Evolutionary conservation across 1,140 invertebrate species (phyloP), one percentile per base, ranked within the genome.

Genomic region (Physella acuta): DNA sequence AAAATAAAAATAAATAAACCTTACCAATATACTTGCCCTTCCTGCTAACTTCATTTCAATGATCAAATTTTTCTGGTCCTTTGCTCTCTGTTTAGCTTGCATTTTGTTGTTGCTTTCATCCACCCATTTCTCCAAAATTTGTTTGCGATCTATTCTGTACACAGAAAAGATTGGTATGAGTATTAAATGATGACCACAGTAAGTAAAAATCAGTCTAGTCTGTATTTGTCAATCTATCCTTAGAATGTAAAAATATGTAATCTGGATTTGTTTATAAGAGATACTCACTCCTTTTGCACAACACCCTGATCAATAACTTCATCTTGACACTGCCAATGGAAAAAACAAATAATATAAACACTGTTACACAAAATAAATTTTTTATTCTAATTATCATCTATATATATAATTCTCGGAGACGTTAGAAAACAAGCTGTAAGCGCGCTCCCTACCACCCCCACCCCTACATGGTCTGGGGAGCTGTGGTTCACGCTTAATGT

Each of bases 21-120:
- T 37, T 61, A 61, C 59, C 59, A 61, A 39, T 24, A 61, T 26
- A 34, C 28, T 61, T n/a, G 59, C 59, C 39, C 39, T 61, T 24
- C 5, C 34, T 37, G 28, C 36, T 36, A 61, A n/a, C 39, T 39
- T 61, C n/a, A 61, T 2, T 44, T 61, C 59, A 36, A 24, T 24
- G 1, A 11, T n/a, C 36, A 61, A 28, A 31, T 39, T 24, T 28
- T 61, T 61, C 26, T 61, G 1, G n/a, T 61, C 59, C 36, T 36
- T 39, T 14, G 28, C 37, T 24, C 11, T 17, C 39, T 31, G 31
- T 44, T 34, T 61, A 39, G 59, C 59, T 24, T 39, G 36, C n/a
- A 61, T 3, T 44, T 61, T 61, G 2, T 37, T 14, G 28, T 39
- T 20, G 26, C 59, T 61, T 2, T 5, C 26, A 14, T 39, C 59